A percentile compares a stretch with the other conserved stretches of the same genome.
phyloP scores from a whole-genome alignment of 2,888 invertebrate genomes.

The Rotaria magnacalcarata region DNA sequence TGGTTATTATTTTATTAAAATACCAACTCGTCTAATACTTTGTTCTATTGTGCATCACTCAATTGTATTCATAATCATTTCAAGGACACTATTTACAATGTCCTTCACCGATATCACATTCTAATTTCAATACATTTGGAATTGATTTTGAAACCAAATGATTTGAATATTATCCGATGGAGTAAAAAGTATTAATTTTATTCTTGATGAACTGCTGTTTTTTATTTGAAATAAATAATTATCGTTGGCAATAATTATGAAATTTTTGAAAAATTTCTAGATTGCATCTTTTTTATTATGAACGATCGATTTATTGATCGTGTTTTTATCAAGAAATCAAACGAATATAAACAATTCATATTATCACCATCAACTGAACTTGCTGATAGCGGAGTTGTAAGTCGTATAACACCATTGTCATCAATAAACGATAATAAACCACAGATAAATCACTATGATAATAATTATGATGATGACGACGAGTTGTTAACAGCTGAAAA shows the following conservation, averaged over 20 bases:
- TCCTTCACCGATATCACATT: too few relatives aligned
- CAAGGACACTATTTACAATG: too few relatives aligned
- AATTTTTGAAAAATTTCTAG: background rate
- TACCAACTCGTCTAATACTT: too few relatives aligned
- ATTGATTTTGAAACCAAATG: too few relatives aligned
- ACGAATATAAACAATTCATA: background rate
- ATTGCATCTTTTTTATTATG: background rate
- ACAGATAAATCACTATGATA: background rate
- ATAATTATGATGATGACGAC: background rate
- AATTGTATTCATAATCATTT: too few relatives aligned
- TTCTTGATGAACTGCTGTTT: too few relatives aligned
- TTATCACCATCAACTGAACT: background rate
- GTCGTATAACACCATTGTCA: background rate
- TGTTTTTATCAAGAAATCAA: background rate
- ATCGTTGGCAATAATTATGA: background rate
- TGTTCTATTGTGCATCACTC: too few relatives aligned
- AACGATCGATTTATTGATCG: background rate
- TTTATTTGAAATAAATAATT: too few relatives aligned
- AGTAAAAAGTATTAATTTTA: too few relatives aligned
- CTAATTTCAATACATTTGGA: too few relatives aligned
- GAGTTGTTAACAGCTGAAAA: background rate
- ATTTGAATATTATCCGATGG: too few relatives aligned
- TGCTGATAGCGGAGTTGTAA: background rate
- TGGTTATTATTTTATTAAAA: too few relatives aligned
- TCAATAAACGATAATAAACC: background rate